Base-by-base conservation (phyloP, 53 echinoderm and acorn worm species). In the Antedon mediterranea region DNA sequence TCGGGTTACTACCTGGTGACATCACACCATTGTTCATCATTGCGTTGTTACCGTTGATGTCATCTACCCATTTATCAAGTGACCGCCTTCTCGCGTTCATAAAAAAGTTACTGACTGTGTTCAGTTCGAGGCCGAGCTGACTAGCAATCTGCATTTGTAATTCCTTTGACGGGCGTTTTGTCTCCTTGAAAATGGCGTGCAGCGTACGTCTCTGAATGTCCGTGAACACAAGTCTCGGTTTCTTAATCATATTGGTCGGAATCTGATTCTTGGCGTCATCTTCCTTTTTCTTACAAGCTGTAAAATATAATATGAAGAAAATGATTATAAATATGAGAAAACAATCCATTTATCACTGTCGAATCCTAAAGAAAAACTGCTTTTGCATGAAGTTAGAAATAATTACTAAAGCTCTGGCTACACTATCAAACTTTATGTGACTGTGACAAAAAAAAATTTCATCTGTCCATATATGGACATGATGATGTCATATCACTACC, bases 91-190 rank as follows among this genome's bases (percentile, higher is more conserved):
- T 81, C 43, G 97, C 97, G 34, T 97, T 97, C 97, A 97, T 97
- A 87, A 97, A 97, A 86, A 97, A 97, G 88, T 97, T 97, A 77
- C 97, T 97, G 84, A 97, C 97, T 18, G 97, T 97, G 84, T 92
- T 97, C 6, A 97, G 88, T 82, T 97, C 97, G 28, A 97, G 84
- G 27, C 97, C 97, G 3, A 97, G 84, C 79, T 97, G 97, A 72
- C 92, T 92, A 31, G 97, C 92, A n/a, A 97, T 97, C 70, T 92
- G 92, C 79, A 97, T 90, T 75, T 97, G 97, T 92, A 97, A 92
- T 75, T 97, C 97, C 71, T 97, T 97, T 28, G 97, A 92, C 32
- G 97, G 97, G 71, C 97, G 79, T 71, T 97, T 97, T 85, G 93
- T 97, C 79, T 97, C 97, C 86, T 97, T 97, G 88, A 97, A 97